phyloP scores from a whole-genome alignment of 2,888 invertebrate species.

The Trissonchulus sp. region DNA sequence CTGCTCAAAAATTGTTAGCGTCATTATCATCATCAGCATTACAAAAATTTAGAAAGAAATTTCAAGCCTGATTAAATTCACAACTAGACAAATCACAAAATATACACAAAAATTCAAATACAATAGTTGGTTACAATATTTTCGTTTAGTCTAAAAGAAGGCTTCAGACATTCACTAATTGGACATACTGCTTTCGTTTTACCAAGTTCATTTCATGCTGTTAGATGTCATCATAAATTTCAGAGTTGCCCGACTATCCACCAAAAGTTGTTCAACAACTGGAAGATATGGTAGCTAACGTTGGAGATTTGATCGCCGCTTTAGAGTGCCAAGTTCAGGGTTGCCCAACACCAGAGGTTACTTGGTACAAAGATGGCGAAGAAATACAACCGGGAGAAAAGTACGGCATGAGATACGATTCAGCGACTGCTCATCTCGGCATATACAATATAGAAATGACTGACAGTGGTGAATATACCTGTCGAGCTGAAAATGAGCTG shows the following conservation, averaged over 20 bases:
- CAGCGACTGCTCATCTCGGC: conserved; percentile 60
- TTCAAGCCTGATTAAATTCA: no score
- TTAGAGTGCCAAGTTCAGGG: conserved; percentile 52
- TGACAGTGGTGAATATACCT: conserved; percentile 76
- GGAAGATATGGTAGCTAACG: conserved; percentile 49
- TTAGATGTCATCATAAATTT: no score
- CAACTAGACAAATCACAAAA: no score
- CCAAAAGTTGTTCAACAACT: conserved; percentile 53
- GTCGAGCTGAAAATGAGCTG: conserved; percentile 71
- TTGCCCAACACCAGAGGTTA: conserved; percentile 49
- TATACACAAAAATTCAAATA: no score
- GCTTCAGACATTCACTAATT: no score
- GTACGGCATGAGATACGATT: conserved; percentile 48
- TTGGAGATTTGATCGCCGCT: conserved; percentile 47
- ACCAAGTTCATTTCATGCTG: no score
- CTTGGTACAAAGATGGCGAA: conserved; percentile 51
- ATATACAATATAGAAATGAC: conserved; percentile 82
- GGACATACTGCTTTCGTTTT: no score
- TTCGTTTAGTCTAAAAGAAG: no score
- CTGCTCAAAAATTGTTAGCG: no score
- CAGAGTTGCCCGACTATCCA: conserved; percentile 41
- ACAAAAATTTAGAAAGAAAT: no score
- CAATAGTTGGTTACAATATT: no score
- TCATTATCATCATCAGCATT: no score
- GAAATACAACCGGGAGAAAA: conserved; percentile 48